These are phyloP conservation scores for Parus major DNA, from an alignment of 2,113 vertebrate genomes.

Conservation along the genomic window DNA sequence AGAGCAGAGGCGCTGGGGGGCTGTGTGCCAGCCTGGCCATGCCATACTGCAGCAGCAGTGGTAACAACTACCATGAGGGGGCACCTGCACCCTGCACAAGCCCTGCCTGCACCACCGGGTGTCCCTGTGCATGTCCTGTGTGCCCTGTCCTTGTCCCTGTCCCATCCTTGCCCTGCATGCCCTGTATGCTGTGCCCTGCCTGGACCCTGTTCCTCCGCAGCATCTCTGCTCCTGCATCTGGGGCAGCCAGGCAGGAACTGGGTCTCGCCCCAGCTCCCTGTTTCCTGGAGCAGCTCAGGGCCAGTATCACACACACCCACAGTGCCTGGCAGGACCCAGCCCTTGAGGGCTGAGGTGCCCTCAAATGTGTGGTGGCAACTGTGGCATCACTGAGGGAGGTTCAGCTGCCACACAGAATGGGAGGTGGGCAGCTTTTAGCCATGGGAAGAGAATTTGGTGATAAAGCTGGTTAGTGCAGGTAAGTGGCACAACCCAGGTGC, in stretches of 20 bases:
- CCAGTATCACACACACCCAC: neutral
- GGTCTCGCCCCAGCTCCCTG: accelerated
- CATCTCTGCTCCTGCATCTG: neutral
- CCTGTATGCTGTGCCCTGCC: neutral
- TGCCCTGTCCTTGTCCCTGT: neutral
- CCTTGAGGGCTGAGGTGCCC: accelerated
- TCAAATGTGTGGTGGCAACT: neutral
- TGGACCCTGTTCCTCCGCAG: neutral
- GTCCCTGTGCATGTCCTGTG: neutral
- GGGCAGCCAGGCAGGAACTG: neutral
- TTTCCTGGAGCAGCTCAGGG: neutral
- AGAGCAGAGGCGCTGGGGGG: neutral
- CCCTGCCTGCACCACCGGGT: neutral
- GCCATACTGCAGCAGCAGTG: neutral
- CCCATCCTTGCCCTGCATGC: too few relatives aligned
- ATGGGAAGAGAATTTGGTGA: neutral
- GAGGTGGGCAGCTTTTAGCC: neutral
- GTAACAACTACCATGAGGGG: neutral
- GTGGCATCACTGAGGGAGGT: neutral
- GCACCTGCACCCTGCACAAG: neutral
- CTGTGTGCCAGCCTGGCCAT: neutral
- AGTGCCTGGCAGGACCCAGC: neutral
- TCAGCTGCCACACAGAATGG: neutral
- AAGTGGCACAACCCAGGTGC: accelerated
- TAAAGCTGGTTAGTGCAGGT: neutral